These are phyloP conservation scores for Ormyrus rosae DNA, from an alignment of 2,888 invertebrate genomes.

Conservation along the genomic window DNA sequence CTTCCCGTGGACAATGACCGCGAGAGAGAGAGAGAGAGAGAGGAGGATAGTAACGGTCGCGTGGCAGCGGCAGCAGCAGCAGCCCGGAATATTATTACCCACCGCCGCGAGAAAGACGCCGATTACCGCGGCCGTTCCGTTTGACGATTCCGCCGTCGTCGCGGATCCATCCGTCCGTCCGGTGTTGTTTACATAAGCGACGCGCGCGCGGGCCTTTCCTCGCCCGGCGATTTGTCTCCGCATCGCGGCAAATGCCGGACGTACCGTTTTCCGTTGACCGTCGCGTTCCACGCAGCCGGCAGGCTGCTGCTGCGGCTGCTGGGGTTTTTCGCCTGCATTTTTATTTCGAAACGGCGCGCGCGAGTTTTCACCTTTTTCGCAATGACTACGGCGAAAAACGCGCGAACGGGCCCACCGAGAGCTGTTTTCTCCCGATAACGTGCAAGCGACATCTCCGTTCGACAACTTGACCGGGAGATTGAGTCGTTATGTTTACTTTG, in stretches of 20 bases:
- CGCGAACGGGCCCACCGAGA: neutral
- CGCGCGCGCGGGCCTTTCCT: neutral
- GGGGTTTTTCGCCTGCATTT: neutral
- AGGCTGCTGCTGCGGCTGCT: neutral
- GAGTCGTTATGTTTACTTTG: neutral
- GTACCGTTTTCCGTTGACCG: neutral
- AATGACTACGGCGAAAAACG: neutral
- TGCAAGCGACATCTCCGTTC: constrained; percentile 3
- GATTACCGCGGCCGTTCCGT: constrained; percentile 31
- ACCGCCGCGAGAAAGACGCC: constrained; percentile 6
- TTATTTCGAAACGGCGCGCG: neutral
- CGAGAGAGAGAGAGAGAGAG: no score
- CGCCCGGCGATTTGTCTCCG: no score
- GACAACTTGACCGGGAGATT: neutral
- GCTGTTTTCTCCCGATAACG: constrained; percentile 9
- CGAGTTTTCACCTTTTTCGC: constrained; percentile 41
- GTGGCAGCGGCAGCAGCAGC: no score
- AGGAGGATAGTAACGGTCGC: no score
- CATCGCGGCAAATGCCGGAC: constrained; percentile 1
- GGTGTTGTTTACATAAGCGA: constrained; percentile 24
- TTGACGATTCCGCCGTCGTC: constrained; percentile 8
- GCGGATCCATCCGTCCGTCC: neutral
- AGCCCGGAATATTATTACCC: no score
- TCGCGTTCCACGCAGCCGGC: neutral
- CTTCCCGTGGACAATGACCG: no score